Evolutionary conservation across 2,888 invertebrate genomes (phyloP).

Genomic region (Eupithecia subumbrata): DNA sequence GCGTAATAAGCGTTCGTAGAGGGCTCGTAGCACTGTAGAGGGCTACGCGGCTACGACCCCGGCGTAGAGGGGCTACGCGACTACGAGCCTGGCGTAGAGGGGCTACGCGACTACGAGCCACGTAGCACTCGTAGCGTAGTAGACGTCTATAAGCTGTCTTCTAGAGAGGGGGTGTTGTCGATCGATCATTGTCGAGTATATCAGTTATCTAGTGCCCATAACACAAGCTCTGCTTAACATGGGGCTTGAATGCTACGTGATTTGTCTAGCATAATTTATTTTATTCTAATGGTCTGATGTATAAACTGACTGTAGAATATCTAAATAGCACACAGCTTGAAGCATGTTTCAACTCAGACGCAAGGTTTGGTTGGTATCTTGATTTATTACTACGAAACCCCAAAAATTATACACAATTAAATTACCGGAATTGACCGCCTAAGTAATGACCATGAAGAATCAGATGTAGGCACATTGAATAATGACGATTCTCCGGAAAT

Average conservation of each 20-base stretch:
- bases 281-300: not conserved
- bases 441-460: not conserved
- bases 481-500: not conserved
- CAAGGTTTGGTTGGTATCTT: not conserved
- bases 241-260: not conserved
- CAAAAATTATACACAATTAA: not conserved
- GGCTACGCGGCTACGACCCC: slow-evolving; percentile 6
- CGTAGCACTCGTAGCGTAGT: slow-evolving; percentile 39
- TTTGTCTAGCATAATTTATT: not conserved
- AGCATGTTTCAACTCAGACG: not conserved
- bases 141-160: slow-evolving; percentile 49
- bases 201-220: not conserved
- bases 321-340: not conserved
- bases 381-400: not conserved
- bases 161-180: slow-evolving; percentile 26
- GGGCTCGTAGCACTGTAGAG: slow-evolving; percentile 45
- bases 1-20: slow-evolving; percentile 33
- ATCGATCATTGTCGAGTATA: not conserved
- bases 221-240: not conserved
- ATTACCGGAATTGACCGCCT: not conserved
- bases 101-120: slow-evolving; percentile 2
- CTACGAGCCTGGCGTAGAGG: slow-evolving; percentile 30
- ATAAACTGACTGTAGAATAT: not conserved
- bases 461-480: not conserved
- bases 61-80: slow-evolving; percentile 35